phyloP scores from a whole-genome alignment of 2,888 invertebrate species.

The Tiphia femorata region DNA sequence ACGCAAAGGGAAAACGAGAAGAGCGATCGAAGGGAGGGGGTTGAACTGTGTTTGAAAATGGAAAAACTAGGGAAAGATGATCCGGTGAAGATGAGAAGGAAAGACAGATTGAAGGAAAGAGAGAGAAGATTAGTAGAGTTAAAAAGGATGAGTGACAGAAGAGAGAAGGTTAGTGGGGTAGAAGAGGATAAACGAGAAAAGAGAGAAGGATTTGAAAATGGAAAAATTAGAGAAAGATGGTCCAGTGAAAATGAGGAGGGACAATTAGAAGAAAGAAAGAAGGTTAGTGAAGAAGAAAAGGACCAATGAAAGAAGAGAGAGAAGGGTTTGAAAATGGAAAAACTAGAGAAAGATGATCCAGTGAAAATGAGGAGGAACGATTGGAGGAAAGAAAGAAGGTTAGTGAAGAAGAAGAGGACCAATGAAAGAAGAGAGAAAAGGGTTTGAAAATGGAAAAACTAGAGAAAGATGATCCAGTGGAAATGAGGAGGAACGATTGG shows the following conservation, averaged over 20 bases:
- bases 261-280: conserved; percentile 1
- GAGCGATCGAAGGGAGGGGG: not conserved
- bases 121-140: not conserved
- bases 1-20: not conserved
- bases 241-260: not conserved
- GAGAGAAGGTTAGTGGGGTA: not conserved
- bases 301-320: conserved; percentile 5
- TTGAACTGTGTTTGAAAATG: no score
- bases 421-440: conserved; percentile 6
- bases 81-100: not conserved
- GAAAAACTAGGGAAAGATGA: not conserved
- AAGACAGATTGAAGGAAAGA: not conserved
- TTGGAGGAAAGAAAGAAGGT: not conserved
- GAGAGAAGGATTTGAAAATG: not conserved
- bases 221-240: not conserved
- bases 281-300: not conserved
- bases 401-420: not conserved
- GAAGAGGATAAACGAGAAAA: not conserved
- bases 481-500: not conserved
- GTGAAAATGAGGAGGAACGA: not conserved
- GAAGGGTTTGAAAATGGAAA: no score
- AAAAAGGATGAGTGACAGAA: not conserved
- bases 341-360: not conserved
- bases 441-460: no score
- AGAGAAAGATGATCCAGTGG: not conserved